phyloP scores from a whole-genome alignment of 92 coral and sea anemone genomes.

The Diadumene lineata region DNA sequence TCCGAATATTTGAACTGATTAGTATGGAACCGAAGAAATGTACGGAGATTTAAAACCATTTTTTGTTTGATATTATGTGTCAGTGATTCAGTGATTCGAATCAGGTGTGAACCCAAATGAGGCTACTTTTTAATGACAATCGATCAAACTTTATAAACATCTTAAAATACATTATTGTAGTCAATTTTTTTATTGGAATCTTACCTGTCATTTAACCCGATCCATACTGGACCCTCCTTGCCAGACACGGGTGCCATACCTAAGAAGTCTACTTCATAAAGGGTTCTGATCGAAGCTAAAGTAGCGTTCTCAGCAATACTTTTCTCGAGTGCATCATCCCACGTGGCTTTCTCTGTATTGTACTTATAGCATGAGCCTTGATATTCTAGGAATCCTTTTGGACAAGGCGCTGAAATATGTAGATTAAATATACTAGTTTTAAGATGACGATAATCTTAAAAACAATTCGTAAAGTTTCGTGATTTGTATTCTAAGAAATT shows the following conservation, averaged over 20 bases:
- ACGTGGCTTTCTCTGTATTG: slow-evolving; percentile 61
- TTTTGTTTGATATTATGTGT: no score
- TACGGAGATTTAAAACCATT: background rate
- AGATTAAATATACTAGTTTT: no score
- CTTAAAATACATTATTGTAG: no score
- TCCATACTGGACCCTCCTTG: slow-evolving; percentile 66
- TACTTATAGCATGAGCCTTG: slow-evolving; percentile 76
- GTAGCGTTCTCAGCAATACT: slow-evolving; percentile 75
- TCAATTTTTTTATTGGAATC: no score
- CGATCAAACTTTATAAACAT: no score
- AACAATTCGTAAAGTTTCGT: no score
- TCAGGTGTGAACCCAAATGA: no score
- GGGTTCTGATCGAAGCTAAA: slow-evolving; percentile 53
- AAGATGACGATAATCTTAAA: no score
- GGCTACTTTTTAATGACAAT: no score
- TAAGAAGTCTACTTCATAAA: slow-evolving; percentile 53
- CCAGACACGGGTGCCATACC: slow-evolving; percentile 41
- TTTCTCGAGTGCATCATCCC: slow-evolving; percentile 68
- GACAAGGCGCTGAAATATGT: slow-evolving; percentile 59
- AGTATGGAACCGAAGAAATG: background rate
- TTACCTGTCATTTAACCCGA: slow-evolving; percentile 72
- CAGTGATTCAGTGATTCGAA: no score
- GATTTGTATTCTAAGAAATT: no score
- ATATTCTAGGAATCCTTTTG: slow-evolving; percentile 49
- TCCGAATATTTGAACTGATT: background rate